Percentiles rank a stretch among this genome's conserved stretches.
phyloP scores from a whole-genome alignment of 2,888 invertebrate species.

The Trichopoda pennipes region DNA sequence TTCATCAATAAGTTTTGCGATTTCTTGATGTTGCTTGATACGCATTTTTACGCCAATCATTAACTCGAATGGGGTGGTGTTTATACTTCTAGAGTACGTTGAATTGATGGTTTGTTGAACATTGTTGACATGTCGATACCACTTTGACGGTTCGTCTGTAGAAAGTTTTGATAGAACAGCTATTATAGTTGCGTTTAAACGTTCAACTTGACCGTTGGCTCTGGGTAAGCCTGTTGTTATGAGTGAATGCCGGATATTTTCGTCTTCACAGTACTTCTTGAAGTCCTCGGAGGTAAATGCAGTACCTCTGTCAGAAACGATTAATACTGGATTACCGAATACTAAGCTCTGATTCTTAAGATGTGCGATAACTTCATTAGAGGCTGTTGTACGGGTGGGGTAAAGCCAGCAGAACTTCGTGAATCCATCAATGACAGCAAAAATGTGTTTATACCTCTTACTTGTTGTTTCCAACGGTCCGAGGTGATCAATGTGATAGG shows the following conservation, averaged over 20 bases:
- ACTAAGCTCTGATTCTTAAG: slow-evolving; percentile 72
- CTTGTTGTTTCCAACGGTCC: slow-evolving; percentile 75
- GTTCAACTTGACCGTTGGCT: slow-evolving; percentile 50
- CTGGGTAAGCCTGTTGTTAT: slow-evolving; percentile 59
- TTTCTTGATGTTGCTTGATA: slow-evolving; percentile 7
- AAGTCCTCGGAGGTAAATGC: slow-evolving; percentile 73
- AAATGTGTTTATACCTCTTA: slow-evolving; percentile 67
- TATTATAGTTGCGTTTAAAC: too few species aligned
- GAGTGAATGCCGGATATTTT: slow-evolving; percentile 64
- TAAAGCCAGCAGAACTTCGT: slow-evolving; percentile 78
- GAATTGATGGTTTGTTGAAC: slow-evolving; percentile 52
- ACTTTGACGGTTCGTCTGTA: slow-evolving; percentile 39
- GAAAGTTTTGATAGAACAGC: slow-evolving; percentile 58
- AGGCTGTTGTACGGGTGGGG: slow-evolving; percentile 71
- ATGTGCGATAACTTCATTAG: slow-evolving; percentile 74
- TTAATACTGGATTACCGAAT: slow-evolving; percentile 76
- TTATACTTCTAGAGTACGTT: slow-evolving; percentile 28
- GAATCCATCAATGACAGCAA: slow-evolving; percentile 77
- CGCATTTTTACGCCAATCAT: slow-evolving; percentile 52
- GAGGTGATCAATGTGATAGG: slow-evolving; percentile 75
- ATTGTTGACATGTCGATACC: slow-evolving; percentile 45
- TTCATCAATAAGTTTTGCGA: slow-evolving; percentile 37
- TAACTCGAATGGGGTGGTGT: slow-evolving; percentile 44
- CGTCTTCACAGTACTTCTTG: slow-evolving; percentile 74
- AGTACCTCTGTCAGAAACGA: slow-evolving; percentile 76